Base-by-base conservation (phyloP, 1,140 invertebrate genomes). In the Thaumetopoea pityocampa region DNA sequence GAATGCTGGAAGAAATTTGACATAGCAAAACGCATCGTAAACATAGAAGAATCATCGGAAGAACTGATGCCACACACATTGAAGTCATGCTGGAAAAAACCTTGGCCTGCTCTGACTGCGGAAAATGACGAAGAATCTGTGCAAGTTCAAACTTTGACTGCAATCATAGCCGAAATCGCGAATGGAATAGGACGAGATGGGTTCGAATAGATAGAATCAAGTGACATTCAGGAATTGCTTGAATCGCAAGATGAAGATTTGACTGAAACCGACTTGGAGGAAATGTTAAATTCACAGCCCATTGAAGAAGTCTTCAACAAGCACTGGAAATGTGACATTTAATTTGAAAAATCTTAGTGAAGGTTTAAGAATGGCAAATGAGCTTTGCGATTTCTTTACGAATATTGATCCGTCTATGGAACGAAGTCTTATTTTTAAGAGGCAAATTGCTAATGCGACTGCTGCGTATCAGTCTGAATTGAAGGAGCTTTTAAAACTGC, bases 121-220 rank as follows among this genome's bases (percentile, higher is more conserved):
- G 46, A 59, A 63, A 56, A 54, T 54, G 30, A 45, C n/a, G 42
- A 51, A 60, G 52, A 60, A 58, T 48, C 46, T 44, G 45, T 60
- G 50, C 36, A 63, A 57, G 27, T 51, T 64, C 51, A 67, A 53
- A 61, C 36, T 56, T 68, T 56, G 18, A 52, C 45, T 55, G 64
- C 51, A 64, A 61, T 67, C 53, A 61, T 58, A 27, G 45, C 34
- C 42, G 48, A 52, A 55, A 46, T 51, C 27, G 49, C 45, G 26
- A 50, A 24, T 51, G 37, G 32, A 54, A 59, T 65, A 62, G 59
- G 59, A 47, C 52, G 46, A 61, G 49, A 67, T 58, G 55, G 55
- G n/a, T 70, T 65, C 38, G 61, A 67, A 53, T 52, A 53, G 42
- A 60, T 67, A 61, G 52, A 67, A 67, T 63, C 61, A 63, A 67